Conservation (phyloP, 2,113 vertebrate species). For the Vireo altiloquus region DNA sequence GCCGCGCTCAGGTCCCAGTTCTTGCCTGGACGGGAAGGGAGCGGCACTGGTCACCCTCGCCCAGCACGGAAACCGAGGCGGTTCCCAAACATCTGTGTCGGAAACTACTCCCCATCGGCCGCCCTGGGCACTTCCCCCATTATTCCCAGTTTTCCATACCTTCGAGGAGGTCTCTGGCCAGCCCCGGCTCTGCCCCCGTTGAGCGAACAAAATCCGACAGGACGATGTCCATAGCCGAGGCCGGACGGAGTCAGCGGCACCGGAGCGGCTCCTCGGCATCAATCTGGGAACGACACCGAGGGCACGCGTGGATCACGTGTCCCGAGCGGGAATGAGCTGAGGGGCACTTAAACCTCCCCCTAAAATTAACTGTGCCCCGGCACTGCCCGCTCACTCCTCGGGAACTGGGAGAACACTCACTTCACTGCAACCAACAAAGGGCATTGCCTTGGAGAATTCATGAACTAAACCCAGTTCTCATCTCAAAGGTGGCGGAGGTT, state of each 20-base stretch:
- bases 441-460: not conserved
- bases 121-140: accelerated
- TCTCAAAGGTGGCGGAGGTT: not conserved
- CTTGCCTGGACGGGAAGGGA: constrained; percentile 78
- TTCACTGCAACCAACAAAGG: accelerated
- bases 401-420: accelerated
- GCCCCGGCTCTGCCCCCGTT: constrained; percentile 95
- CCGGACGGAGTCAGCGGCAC: constrained; percentile 36
- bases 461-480: accelerated
- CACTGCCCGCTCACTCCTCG: accelerated
- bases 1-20: constrained; percentile 96
- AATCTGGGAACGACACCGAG: not conserved
- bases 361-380: accelerated
- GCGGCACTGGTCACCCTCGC: not conserved
- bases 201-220: constrained; percentile 98
- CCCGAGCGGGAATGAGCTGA: not conserved
- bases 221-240: constrained; percentile 95
- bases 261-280: constrained; percentile 16
- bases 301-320: not conserved
- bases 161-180: constrained; percentile 93
- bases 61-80: accelerated
- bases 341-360: accelerated
- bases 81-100: accelerated
- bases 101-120: accelerated
- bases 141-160: constrained; percentile 66